Conservation (phyloP, 2,888 invertebrate species). For the Diaperis boleti region DNA sequence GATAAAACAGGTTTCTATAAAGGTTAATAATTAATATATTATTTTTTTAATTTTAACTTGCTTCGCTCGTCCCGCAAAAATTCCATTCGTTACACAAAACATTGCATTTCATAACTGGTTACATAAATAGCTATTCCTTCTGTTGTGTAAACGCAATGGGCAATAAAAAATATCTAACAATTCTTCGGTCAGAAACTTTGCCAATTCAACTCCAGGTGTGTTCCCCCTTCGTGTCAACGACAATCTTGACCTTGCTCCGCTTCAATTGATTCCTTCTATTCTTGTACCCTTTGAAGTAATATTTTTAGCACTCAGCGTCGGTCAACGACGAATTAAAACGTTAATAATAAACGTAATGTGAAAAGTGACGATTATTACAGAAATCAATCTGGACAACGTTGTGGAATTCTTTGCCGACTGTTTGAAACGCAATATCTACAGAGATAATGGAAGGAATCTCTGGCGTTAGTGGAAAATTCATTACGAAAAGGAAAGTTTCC, state of each 20-base stretch:
- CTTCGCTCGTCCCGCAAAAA: too few species aligned
- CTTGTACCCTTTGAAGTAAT: too few species aligned
- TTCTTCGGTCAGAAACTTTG: not conserved
- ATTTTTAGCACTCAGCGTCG: too few species aligned
- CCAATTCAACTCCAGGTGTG: conserved; percentile 22
- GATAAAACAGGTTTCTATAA: too few species aligned
- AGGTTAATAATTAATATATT: too few species aligned
- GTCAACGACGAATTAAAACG: too few species aligned
- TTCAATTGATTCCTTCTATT: conserved; percentile 24
- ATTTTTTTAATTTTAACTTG: too few species aligned
- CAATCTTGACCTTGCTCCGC: conserved; percentile 39
- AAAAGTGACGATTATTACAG: not conserved
- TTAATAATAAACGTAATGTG: not conserved
- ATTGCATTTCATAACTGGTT: too few species aligned
- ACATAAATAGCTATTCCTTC: too few species aligned
- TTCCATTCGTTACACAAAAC: too few species aligned
- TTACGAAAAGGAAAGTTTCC: not conserved
- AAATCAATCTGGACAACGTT: not conserved
- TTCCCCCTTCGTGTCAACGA: conserved; percentile 11
- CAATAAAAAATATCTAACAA: too few species aligned
- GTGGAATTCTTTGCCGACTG: not conserved
- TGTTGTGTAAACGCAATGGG: too few species aligned
- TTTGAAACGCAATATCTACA: not conserved
- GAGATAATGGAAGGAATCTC: not conserved
- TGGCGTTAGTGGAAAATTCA: not conserved